Conservation (phyloP, 2,113 vertebrate genomes). For the Engraulis encrasicolus region DNA sequence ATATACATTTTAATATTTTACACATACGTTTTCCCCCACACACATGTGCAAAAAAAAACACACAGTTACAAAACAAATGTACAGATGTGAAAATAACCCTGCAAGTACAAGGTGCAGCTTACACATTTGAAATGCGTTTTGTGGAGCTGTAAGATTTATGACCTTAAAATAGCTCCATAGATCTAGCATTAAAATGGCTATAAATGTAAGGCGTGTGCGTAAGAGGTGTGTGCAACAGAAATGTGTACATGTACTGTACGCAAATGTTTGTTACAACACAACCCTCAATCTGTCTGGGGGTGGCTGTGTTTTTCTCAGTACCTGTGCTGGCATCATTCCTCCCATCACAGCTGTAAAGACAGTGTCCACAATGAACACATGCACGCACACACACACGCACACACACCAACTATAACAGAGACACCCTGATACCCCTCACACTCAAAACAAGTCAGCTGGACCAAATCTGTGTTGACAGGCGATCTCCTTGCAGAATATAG, state of each 20-base stretch:
- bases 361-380: conserved; percentile 49
- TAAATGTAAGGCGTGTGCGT: no score
- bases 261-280: not conserved
- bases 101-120: no score
- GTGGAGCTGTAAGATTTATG: no score
- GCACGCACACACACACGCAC: conserved; percentile 17
- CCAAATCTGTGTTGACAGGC: conserved; percentile 92
- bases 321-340: conserved; percentile 24
- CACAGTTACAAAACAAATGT: no score
- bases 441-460: conserved; percentile 84
- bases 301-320: not conserved
- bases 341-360: conserved; percentile 47
- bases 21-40: no score
- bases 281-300: no score
- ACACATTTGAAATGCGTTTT: no score
- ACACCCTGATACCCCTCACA: conserved; percentile 87
- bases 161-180: no score
- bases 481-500: conserved; percentile 79
- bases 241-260: not conserved
- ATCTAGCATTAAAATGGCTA: no score
- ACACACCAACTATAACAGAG: conserved; percentile 74
- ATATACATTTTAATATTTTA: no score
- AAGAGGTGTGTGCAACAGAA: not conserved
- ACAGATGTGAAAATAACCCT: no score
- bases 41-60: no score